Percentiles rank a stretch among this genome's conserved stretches.
Evolutionary conservation across 2,888 invertebrate species (phyloP).

Genomic region (Aphodius granarius): DNA sequence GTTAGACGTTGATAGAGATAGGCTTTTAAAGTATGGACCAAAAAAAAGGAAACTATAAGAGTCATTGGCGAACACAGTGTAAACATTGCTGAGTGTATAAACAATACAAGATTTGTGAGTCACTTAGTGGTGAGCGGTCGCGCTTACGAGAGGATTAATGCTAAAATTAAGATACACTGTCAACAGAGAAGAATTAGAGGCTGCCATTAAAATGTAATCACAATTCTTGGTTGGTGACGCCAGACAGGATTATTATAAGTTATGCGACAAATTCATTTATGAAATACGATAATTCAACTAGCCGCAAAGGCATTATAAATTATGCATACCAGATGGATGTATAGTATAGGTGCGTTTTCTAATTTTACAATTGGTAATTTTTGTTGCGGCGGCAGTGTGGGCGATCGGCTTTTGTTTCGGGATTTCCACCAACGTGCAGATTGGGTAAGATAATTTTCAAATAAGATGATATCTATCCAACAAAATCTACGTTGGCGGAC

Average conservation of each 20-base stretch:
- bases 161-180: neutral
- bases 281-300: neutral
- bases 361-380: slow-evolving; percentile 17
- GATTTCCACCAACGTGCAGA: slow-evolving; percentile 28
- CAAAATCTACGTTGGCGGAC: slow-evolving; percentile 11
- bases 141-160: neutral
- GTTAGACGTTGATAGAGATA: neutral
- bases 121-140: neutral
- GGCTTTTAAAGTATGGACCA: neutral
- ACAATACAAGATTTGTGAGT: neutral
- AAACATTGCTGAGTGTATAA: neutral
- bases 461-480: slow-evolving; percentile 24
- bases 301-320: slow-evolving; percentile 13
- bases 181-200: neutral
- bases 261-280: neutral
- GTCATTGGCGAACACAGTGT: neutral
- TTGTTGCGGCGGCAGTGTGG: slow-evolving; percentile 16
- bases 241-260: neutral
- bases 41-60: neutral
- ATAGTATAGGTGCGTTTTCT: slow-evolving; percentile 19
- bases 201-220: neutral
- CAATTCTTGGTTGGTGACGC: neutral
- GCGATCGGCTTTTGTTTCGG: slow-evolving; percentile 21
- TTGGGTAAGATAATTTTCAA: slow-evolving; percentile 28
- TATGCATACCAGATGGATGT: slow-evolving; percentile 17